Base-by-base conservation (phyloP, 2,797 vertebrate species). In the Acrossocheilus wenchowensis region DNA sequence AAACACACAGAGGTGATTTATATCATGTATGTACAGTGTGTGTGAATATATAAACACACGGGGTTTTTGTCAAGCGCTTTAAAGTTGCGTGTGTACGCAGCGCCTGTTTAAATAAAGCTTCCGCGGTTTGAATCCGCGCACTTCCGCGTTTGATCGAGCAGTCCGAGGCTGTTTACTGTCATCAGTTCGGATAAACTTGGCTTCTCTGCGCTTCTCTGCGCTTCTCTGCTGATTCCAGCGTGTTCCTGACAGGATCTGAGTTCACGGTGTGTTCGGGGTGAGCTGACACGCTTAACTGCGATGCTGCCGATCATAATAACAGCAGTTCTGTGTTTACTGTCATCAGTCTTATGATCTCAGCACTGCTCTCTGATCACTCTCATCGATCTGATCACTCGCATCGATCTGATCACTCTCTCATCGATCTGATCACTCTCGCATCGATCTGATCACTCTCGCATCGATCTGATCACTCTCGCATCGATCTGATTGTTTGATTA, bases 51-150 rank as follows among this genome's bases (percentile, higher is more conserved):
- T 19, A 41, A n/a, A 71, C 68, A n/a, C n/a, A 19, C 39, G 39
- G 4, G 4, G 6, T 5, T 15, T n/a, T 0, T 26, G 23, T 30
- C 41, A 4, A 23, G 69, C 23, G 21, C 39, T 2, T 2, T 10
- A 9, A n/a, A n/a, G 34, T 45, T 82, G 0, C 26, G 26, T 17
- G 19, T 48, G 39, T 41, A 0, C 2, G 5, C 26, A 8, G 48
- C 57, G 77, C 8, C 48, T 60, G 19, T 88, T 66, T 86, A 85
- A 86, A 85, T 89, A 88, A 90, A 89, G 90, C 71, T 89, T 52
- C 17, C n/a, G 1, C 19, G 12, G 21, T 87, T 87, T 87, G 84
- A 90, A 82, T 34, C 36, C 71, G 62, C 64, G 3, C 11, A 86
- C 84, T 86, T 86, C 84, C 84, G 84, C 2, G 66, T 86, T 64